Evolutionary conservation across 2,797 vertebrate genomes (phyloP), one percentile per base, ranked within the genome.

Genomic region (Sebastes goodei): DNA sequence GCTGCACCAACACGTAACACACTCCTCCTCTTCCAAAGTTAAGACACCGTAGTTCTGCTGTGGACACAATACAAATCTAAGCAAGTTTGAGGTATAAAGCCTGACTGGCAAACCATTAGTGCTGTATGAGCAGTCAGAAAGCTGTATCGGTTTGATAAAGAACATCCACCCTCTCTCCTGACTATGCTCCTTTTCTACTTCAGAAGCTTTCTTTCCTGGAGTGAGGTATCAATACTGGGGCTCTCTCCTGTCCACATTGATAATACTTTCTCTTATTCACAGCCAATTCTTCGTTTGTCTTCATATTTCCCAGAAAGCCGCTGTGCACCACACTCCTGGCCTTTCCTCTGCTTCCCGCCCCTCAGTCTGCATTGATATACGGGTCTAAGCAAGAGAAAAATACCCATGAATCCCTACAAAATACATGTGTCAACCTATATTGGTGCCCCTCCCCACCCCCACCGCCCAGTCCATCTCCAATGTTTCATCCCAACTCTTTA

Each of bases 301-400:
- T 96, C 94, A 95, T 94, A 93, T 93, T 94, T 94, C 91, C 91
- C 90, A 90, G 92, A 92, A 86, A 93, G 92, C 85, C 88, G 90
- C 87, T 89, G 93, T 84, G 85, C 90, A 88, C 90, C 92, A 91
- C 80, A 95, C 91, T 92, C 94, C 93, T 91, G 92, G 93, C 91
- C 96, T 96, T 95, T 91, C 88, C 93, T 96, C 94, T 92, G 94
- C 93, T 93, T 94, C 90, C 94, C 87, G 93, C 92, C 95, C 95
- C 94, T 96, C 95, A 96, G 95, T 96, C 95, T 95, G 96, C 94
- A 95, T 94, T 95, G 96, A 96, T 96, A 91, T 91, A 92, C 88
- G 92, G 90, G 83, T 93, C 92, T 94, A 95, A 95, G 94, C 88
- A 92, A 96, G 94, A 97, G 92, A 96, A 90, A 96, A 91, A 95